Evolutionary conservation across 2,113 vertebrate genomes (phyloP), one percentile per base, ranked within the genome.

Genomic region (Oryzias curvinotus): DNA sequence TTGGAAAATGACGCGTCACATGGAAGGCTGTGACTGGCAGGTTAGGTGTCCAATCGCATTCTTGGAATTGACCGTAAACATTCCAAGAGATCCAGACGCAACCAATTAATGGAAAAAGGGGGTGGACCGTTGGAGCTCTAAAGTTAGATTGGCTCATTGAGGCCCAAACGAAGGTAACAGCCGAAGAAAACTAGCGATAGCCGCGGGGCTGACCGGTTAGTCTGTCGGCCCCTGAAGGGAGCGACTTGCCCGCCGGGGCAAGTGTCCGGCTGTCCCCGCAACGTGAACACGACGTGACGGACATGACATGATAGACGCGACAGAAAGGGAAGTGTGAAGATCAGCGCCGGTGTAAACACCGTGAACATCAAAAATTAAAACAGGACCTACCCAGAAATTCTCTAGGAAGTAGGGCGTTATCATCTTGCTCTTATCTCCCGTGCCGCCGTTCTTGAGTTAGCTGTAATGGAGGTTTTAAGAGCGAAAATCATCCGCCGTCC

Each of bases 381-480:
- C 2, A 48, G 16, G 66, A 90, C 93, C 65, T 93, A 97, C 96
- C 96, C 96, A 97, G 75, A 98, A 98, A 91, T 84, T 93, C 88
- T 98, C 94, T 52, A 93, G 90, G 89, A 98, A 98, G 92, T 94
- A 94, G 71, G 94, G 95, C 91, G 94, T 94, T 90, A 94, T 92
- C 94, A 95, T 94, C 87, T 83, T 93, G 89, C 66, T 71, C 68
- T 52, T 65, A 60, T 90, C 85, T 73, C 78, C 65, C 79, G 74
- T 42, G 54, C 78, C 65, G 67, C 66, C 51, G 65, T 71, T 76
- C 58, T 57, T 61, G 14, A 51, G 30, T 54, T 53, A 17, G 63
- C 75, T 65, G 57, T 70, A 71, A 65, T 64, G 71, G 28, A 73
- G 80, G 78, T 83, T 81, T 74, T 67, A 23, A 65, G 47, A 21